Percentiles rank a stretch among this genome's conserved stretches.
Conservation (phyloP, 2,888 invertebrate genomes). For the Agrilus cyanescens region DNA sequence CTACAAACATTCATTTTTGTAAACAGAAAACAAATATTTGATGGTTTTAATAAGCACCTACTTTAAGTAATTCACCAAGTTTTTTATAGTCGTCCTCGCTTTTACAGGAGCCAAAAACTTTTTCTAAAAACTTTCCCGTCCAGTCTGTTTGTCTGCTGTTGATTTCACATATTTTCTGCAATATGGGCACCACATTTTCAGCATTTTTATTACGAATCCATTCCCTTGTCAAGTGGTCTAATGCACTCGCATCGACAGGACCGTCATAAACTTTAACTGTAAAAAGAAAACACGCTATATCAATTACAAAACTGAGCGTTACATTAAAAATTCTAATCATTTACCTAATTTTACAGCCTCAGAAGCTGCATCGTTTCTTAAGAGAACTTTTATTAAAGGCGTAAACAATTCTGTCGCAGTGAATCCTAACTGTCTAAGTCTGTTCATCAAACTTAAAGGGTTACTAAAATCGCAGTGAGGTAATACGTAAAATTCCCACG, state of each 20-base stretch:
- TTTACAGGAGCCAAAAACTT: constrained; percentile 37
- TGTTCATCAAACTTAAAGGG: constrained; percentile 38
- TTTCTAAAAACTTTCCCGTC: constrained; percentile 42
- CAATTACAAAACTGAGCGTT: background rate
- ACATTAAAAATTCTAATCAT: constrained; percentile 17
- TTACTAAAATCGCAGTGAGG: constrained; percentile 42
- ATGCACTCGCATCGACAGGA: constrained; percentile 38
- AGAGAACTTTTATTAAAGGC: constrained; percentile 10
- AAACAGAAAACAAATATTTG: background rate
- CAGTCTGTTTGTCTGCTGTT: constrained; percentile 40
- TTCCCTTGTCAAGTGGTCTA: constrained; percentile 38
- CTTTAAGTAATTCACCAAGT: constrained; percentile 36
- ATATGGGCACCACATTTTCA: constrained; percentile 35
- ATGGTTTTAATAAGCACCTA: constrained; percentile 16
- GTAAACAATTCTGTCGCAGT: constrained; percentile 18
- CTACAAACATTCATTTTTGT: constrained; percentile 9
- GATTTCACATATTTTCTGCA: constrained; percentile 37
- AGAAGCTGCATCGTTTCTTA: constrained; percentile 2
- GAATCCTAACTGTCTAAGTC: constrained; percentile 36
- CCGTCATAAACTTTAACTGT: constrained; percentile 25
- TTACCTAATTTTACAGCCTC: constrained; percentile 40
- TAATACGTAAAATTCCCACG: constrained; percentile 41
- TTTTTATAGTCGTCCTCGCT: constrained; percentile 33
- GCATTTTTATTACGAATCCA: constrained; percentile 39
- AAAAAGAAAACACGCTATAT: background rate